Base-by-base conservation (phyloP, 37 sponge, comb jelly and placozoan genomes). In the Agelas oroides region DNA sequence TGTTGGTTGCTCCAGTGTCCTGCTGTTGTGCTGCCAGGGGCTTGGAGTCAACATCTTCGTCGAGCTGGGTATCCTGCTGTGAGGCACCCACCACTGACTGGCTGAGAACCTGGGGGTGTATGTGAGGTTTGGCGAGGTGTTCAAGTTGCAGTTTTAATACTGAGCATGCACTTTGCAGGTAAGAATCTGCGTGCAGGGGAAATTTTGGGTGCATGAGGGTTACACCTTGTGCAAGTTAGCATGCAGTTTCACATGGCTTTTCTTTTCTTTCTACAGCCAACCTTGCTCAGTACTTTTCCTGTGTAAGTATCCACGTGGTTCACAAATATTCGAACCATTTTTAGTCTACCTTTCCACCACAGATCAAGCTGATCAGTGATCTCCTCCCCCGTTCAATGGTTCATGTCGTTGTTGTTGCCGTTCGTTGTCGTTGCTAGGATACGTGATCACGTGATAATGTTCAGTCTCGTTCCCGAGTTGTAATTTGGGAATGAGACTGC, bases 311-410 rank as follows among this genome's bases (percentile, higher is more conserved):
- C 97, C 0, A 96, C 92, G 34, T 87, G 83, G 65, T 93, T 93
- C 53, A 96, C 74, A 63, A 96, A 93, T 55, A 93, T 94, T 30
- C 82, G 72, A 46, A 88, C 97, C 94, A 93, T 93, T n/a, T 80
- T 87, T 34, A 69, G 56, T 64, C 14, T n/a, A n/a, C n/a, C n/a
- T n/a, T n/a, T n/a, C n/a, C n/a, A n/a, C n/a, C n/a, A n/a, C n/a
- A n/a, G n/a, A n/a, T n/a, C n/a, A n/a, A n/a, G n/a, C n/a, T n/a
- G n/a, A n/a, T n/a, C n/a, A n/a, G n/a, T n/a, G n/a, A n/a, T n/a
- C n/a, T n/a, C n/a, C n/a, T n/a, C n/a, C n/a, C n/a, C n/a, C n/a
- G n/a, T n/a, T n/a, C n/a, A n/a, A n/a, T n/a, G n/a, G n/a, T n/a
- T n/a, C n/a, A 46, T 46, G 46, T 3, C 8, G 46, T 46, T 3